These are phyloP conservation scores for Euura lappo DNA, from an alignment of 1,140 invertebrate species.

Conservation along the genomic window DNA sequence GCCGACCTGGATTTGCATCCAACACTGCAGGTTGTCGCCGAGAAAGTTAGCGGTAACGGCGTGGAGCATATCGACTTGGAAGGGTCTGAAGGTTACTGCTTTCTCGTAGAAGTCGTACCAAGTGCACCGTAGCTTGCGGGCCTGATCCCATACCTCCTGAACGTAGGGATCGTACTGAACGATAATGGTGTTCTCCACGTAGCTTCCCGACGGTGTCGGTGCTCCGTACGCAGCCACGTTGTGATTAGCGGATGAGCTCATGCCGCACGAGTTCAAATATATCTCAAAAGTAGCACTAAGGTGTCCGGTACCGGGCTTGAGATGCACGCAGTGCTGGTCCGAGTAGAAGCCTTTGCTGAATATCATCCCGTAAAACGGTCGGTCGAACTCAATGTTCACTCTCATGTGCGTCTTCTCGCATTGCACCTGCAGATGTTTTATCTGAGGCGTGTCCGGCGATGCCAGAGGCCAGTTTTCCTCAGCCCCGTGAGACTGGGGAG, in stretches of 20 bases:
- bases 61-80: conserved; percentile 93
- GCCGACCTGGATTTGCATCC: conserved; percentile 96
- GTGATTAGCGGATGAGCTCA: conserved; percentile 86
- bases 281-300: conserved; percentile 91
- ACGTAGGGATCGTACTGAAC: conserved; percentile 95
- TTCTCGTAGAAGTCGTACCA: conserved; percentile 97
- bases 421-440: conserved; percentile 90
- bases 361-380: conserved; percentile 95
- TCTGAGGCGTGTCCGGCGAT: conserved; percentile 86
- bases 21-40: conserved; percentile 93
- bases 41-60: conserved; percentile 94
- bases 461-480: conserved; percentile 86
- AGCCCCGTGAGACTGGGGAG: conserved; percentile 58
- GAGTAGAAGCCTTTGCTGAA: conserved; percentile 94
- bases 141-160: conserved; percentile 89
- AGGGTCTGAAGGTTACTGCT: conserved; percentile 90
- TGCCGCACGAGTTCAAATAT: conserved; percentile 89
- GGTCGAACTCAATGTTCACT: conserved; percentile 92
- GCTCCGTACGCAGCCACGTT: conserved; percentile 78
- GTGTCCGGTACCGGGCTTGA: conserved; percentile 88
- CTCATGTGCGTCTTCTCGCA: conserved; percentile 96
- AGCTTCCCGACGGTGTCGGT: conserved; percentile 88
- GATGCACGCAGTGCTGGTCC: conserved; percentile 88
- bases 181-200: conserved; percentile 94
- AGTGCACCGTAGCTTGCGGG: conserved; percentile 85